Percentiles rank a stretch among this genome's conserved stretches.
These are phyloP conservation scores for Amazonetta brasiliensis DNA, from an alignment of 2,797 vertebrate genomes.

Conservation along the genomic window DNA sequence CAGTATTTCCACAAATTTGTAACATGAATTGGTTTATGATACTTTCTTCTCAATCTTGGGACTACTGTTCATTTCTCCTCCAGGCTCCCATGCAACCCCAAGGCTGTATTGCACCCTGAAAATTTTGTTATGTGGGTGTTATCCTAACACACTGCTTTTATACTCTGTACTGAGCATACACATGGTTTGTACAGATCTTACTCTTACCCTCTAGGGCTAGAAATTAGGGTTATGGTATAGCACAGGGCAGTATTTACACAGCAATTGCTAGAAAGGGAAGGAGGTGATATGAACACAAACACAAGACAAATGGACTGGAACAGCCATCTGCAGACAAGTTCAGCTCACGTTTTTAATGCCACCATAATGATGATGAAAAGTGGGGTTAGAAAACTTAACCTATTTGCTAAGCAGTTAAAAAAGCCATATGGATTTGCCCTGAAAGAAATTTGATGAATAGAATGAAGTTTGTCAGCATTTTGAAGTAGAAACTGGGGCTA, in stretches of 20 bases:
- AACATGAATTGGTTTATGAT: background rate
- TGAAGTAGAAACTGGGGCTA: background rate
- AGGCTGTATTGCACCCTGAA: background rate
- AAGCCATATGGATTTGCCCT: background rate
- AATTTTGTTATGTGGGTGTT: background rate
- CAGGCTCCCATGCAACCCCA: background rate
- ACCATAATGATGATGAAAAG: background rate
- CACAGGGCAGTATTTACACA: background rate
- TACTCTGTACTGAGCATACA: background rate
- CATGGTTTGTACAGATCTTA: background rate
- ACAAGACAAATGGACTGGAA: background rate
- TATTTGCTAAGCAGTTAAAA: background rate
- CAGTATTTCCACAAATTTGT: background rate
- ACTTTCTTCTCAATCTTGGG: background rate
- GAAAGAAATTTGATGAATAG: background rate
- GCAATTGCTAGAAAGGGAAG: background rate
- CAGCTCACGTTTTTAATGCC: background rate
- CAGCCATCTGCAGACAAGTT: background rate
- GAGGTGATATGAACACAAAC: background rate
- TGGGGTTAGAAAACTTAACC: background rate
- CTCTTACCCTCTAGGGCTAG: background rate
- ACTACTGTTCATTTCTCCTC: background rate
- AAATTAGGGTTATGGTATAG: background rate
- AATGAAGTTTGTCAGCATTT: background rate
- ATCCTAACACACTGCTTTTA: rapidly evolving